Conservation (phyloP, 1,140 invertebrate species). For the Drosophila tsacasi region DNA sequence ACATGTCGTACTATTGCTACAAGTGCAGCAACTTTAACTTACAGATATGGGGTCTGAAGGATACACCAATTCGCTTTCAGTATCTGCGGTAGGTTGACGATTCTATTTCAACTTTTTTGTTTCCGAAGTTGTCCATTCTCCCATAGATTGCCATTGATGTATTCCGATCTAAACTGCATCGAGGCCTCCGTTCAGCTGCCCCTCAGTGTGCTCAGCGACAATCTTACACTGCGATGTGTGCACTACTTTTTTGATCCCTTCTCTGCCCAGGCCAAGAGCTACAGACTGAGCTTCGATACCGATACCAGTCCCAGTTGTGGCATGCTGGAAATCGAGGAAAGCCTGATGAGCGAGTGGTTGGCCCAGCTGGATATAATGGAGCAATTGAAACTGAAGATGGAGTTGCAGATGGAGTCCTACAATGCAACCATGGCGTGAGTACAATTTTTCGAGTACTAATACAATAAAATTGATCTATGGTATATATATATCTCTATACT, state of each 20-base stretch:
- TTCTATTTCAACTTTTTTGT: too few species aligned
- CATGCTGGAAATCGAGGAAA: slow-evolving; percentile 59
- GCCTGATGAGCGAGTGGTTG: slow-evolving; percentile 61
- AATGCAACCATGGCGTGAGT: slow-evolving; percentile 37
- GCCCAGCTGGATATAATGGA: slow-evolving; percentile 56
- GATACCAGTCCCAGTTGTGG: slow-evolving; percentile 47
- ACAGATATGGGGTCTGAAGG: slow-evolving; percentile 68
- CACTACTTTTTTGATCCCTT: slow-evolving; percentile 67
- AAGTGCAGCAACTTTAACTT: slow-evolving; percentile 42
- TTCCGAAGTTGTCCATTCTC: neutral
- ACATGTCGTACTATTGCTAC: slow-evolving; percentile 57
- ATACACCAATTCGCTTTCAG: slow-evolving; percentile 64
- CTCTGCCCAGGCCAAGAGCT: slow-evolving; percentile 63
- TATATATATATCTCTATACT: too few species aligned
- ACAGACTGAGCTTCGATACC: neutral
- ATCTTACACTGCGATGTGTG: slow-evolving; percentile 62
- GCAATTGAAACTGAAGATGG: slow-evolving; percentile 36
- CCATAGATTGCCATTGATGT: slow-evolving; percentile 51
- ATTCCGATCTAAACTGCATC: slow-evolving; percentile 45
- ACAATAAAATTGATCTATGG: too few species aligned
- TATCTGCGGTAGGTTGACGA: slow-evolving; percentile 55
- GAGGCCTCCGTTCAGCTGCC: slow-evolving; percentile 60
- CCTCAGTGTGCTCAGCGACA: slow-evolving; percentile 54
- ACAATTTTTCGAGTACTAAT: neutral
- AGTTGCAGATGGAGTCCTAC: slow-evolving; percentile 32